These are phyloP conservation scores for Myzus persicae DNA, from an alignment of 1,140 invertebrate species.

Conservation along the genomic window DNA sequence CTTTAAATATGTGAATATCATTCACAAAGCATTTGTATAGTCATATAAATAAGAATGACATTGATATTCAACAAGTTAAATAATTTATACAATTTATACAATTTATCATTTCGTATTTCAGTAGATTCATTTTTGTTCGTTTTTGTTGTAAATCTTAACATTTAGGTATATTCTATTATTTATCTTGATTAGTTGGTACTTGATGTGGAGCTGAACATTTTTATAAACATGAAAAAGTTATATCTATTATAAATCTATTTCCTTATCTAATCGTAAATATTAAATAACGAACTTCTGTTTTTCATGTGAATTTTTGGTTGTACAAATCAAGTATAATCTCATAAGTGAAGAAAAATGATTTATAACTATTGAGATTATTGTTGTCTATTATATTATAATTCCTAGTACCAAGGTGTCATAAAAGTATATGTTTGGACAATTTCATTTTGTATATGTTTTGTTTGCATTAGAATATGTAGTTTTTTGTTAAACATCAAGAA, in stretches of 20 bases:
- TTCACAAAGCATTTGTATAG: too few relatives aligned
- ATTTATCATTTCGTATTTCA: not conserved
- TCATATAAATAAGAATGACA: not conserved
- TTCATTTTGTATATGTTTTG: not conserved
- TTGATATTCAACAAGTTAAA: not conserved
- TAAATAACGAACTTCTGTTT: not conserved
- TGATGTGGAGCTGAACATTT: not conserved
- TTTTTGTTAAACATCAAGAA: not conserved
- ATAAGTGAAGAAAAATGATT: not conserved
- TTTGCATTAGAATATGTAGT: not conserved
- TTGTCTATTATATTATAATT: slow-evolving; percentile 6
- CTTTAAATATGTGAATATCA: too few relatives aligned
- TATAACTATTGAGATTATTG: not conserved
- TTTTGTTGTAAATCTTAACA: not conserved
- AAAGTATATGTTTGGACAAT: slow-evolving; percentile 1
- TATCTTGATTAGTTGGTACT: not conserved
- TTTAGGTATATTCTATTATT: slow-evolving; percentile 31
- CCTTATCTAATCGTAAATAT: not conserved
- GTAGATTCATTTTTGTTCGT: not conserved
- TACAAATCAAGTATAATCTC: not conserved
- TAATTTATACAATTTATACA: not conserved
- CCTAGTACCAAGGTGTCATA: not conserved
- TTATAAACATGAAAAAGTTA: not conserved
- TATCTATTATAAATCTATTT: not conserved
- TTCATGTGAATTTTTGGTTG: not conserved